Conservation (phyloP, 2,797 vertebrate species). For the Fistularia commersonii region DNA sequence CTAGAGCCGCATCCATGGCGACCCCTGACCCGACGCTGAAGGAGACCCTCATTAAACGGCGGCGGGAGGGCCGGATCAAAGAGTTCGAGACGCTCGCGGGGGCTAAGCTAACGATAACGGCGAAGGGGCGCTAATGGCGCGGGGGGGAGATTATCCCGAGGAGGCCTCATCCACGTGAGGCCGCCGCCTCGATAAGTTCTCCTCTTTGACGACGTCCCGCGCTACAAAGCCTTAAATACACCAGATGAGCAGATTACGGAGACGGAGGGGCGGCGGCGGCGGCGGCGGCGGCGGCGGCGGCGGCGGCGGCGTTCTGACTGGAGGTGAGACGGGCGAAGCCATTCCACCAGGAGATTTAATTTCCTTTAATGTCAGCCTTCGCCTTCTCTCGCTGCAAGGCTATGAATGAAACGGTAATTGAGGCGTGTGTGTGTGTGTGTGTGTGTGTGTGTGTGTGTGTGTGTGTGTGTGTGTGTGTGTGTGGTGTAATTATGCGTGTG, state of each 20-base stretch:
- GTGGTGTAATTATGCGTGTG: slow-evolving; percentile 36
- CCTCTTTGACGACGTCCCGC: slow-evolving; percentile 69
- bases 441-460: too few relatives aligned
- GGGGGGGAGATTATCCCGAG: slow-evolving; percentile 57
- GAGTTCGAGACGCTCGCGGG: slow-evolving; percentile 45
- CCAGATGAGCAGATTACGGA: slow-evolving; percentile 66
- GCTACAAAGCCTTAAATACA: slow-evolving; percentile 71
- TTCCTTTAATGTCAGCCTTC: slow-evolving; percentile 69
- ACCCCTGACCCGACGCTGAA: too few relatives aligned
- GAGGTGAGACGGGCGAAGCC: slow-evolving; percentile 62
- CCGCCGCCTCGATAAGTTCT: slow-evolving; percentile 52
- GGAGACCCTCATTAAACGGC: too few relatives aligned
- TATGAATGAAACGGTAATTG: slow-evolving; percentile 61
- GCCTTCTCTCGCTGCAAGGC: slow-evolving; percentile 57
- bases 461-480: slow-evolving; percentile 28
- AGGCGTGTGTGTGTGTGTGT: slow-evolving; percentile 41
- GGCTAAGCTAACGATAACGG: slow-evolving; percentile 38
- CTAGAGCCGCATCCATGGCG: too few relatives aligned
- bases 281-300: slow-evolving; percentile 42
- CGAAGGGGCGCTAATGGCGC: slow-evolving; percentile 49
- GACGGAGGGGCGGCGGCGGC: too few relatives aligned
- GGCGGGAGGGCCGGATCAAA: slow-evolving; percentile 61
- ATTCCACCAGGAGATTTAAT: slow-evolving; percentile 67
- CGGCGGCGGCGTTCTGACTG: slow-evolving; percentile 56
- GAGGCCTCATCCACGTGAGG: slow-evolving; percentile 51